These are phyloP conservation scores for Dysidea cf. avara DNA, from an alignment of 37 sponge, comb jelly and placozoan species.

Conservation along the genomic window DNA sequence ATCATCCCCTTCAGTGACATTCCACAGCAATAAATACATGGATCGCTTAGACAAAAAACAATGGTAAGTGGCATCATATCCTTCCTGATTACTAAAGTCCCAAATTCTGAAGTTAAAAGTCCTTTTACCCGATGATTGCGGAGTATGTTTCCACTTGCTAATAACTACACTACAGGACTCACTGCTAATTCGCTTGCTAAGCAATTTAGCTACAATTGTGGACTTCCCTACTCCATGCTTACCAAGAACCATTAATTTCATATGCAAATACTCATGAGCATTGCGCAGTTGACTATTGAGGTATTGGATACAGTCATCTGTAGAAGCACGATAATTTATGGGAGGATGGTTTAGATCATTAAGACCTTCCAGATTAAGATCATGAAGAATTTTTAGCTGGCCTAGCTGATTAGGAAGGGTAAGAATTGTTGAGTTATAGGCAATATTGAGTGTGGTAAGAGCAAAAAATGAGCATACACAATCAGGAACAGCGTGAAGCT, in stretches of 20 bases:
- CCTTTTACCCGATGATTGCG: slow-evolving; percentile 32
- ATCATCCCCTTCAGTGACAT: too few species aligned
- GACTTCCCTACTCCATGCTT: slow-evolving; percentile 79
- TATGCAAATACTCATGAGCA: slow-evolving; percentile 73
- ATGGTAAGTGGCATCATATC: slow-evolving; percentile 94
- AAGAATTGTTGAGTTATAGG: slow-evolving; percentile 72
- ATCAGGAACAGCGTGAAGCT: slow-evolving; percentile 59
- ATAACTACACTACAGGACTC: slow-evolving; percentile 91
- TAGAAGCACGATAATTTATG: slow-evolving; percentile 34
- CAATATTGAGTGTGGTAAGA: slow-evolving; percentile 62
- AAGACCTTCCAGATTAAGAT: slow-evolving; percentile 50
- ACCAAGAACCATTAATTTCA: slow-evolving; percentile 94
- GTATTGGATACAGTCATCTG: slow-evolving; percentile 72
- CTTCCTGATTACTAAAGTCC: slow-evolving; percentile 96
- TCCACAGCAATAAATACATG: slow-evolving; percentile 84
- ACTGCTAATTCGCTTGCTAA: slow-evolving; percentile 62
- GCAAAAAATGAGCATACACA: slow-evolving; percentile 77
- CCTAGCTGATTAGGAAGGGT: slow-evolving; percentile 81
- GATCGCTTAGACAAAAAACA: slow-evolving; percentile 91
- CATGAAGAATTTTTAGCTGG: slow-evolving; percentile 43
- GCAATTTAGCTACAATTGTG: slow-evolving; percentile 83
- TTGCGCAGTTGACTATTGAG: slow-evolving; percentile 81
- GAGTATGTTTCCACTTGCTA: slow-evolving; percentile 75
- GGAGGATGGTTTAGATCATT: slow-evolving; percentile 86
- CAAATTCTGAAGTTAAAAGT: slow-evolving; percentile 86